Evolutionary conservation across 2,888 invertebrate genomes (phyloP).

Genomic region (Folsomia candida): DNA sequence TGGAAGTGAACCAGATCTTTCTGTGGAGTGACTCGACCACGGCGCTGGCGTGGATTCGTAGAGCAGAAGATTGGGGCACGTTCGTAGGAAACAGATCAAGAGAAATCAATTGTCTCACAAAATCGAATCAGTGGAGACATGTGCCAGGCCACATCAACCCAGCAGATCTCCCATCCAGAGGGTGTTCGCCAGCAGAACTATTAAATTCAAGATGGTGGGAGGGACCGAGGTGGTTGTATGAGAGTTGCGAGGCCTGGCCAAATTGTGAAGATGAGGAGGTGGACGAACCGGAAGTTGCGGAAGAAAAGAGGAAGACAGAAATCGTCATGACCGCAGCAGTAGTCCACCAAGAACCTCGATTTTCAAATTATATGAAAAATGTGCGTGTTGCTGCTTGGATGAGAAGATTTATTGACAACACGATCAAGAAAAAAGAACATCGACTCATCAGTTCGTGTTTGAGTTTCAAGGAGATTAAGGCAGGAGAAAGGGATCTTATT

Average conservation of each 20-base stretch:
- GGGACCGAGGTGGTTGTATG: slow-evolving; percentile 35
- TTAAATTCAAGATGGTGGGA: slow-evolving; percentile 38
- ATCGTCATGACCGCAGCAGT: background rate
- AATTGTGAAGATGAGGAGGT: background rate
- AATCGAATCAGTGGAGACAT: slow-evolving; percentile 1
- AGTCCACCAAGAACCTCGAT: too few relatives aligned
- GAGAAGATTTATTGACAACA: background rate
- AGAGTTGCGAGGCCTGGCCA: slow-evolving; percentile 21
- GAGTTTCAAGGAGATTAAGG: background rate
- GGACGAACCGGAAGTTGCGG: slow-evolving; percentile 15
- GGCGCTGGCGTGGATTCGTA: slow-evolving; percentile 11
- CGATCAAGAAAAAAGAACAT: background rate
- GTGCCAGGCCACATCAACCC: slow-evolving; percentile 19
- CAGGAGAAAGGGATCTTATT: background rate
- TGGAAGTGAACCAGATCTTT: background rate
- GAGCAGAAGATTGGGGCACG: slow-evolving; percentile 17
- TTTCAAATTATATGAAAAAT: background rate
- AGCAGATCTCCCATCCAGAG: too few relatives aligned
- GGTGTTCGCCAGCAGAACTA: slow-evolving; percentile 15
- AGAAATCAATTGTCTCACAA: slow-evolving; percentile 2
- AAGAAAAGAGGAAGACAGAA: background rate
- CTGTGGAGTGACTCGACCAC: slow-evolving; percentile 18
- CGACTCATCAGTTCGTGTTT: background rate
- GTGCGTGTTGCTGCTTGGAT: background rate
- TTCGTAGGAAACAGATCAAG: slow-evolving; percentile 15